Evolutionary conservation across 1,140 invertebrate genomes (phyloP), one percentile per base, ranked within the genome.

Genomic region (Eumeta japonica): DNA sequence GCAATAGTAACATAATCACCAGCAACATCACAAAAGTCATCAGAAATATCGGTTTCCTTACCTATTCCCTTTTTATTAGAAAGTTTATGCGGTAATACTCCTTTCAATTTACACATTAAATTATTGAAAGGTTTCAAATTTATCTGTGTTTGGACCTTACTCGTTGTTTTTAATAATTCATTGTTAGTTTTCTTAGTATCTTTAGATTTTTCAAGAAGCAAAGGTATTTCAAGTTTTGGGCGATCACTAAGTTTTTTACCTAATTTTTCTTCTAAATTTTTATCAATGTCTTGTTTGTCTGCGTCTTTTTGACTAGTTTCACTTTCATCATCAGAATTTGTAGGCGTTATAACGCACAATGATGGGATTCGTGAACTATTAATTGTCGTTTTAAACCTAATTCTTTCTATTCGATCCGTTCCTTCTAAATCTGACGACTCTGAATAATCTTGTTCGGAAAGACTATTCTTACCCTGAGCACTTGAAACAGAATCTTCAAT

Each of bases 321-420:
- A 39, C 84, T 83, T 55, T 91, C 90, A 51, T 93, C 91, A 45
- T 93, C 90, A 31, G 89, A 92, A 37, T 87, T 87, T 1, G 87
- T 84, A 7, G 90, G 90, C 4, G 90, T 93, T 11, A 94, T 92
- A 0, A 92, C 89, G 66, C 91, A 94, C 86, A 94, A 90, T 1
- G 90, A 92, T 2, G 92, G 92, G 57, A 94, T 94, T 45, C 90
- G 80, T 48, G 87, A 89, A 9, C 86, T 86, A 45, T 87, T 91
- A 17, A 93, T 92, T 3, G 87, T 86, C 0, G 90, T 93, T 72
- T 94, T 94, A 10, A 84, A 83, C 43, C 88, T 78, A 34, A 93
- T 89, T 50, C 89, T 80, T 70, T 92, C 89, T 38, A 90, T 87
- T 55, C 88, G 79, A 49, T 92, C 89, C 28, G 87, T 82, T 10